Evolutionary conservation across 2,888 invertebrate species (phyloP), one percentile per base, ranked within the genome.

Genomic region (Platerodrilus igneus): DNA sequence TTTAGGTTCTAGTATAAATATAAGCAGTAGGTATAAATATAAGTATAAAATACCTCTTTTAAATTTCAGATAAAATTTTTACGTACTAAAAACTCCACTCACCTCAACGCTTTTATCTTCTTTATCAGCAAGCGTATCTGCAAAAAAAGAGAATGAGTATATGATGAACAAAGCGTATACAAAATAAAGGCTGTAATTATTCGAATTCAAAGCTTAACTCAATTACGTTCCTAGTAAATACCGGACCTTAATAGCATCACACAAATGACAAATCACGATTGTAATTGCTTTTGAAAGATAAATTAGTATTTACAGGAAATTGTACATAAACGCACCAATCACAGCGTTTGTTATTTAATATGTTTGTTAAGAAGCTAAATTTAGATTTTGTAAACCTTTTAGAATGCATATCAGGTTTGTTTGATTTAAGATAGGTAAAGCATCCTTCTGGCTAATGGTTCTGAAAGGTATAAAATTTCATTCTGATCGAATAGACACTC

Each of bases 21-120:
- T n/a, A n/a, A n/a, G n/a, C n/a, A n/a, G n/a, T n/a, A n/a, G n/a
- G n/a, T n/a, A n/a, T n/a, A n/a, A n/a, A n/a, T n/a, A n/a, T n/a
- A n/a, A n/a, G n/a, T n/a, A n/a, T n/a, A n/a, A n/a, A n/a, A n/a
- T n/a, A n/a, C n/a, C n/a, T n/a, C n/a, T n/a, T n/a, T n/a, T n/a
- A n/a, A n/a, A n/a, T n/a, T n/a, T n/a, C n/a, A n/a, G n/a, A n/a
- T n/a, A n/a, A n/a, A n/a, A n/a, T n/a, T n/a, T n/a, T n/a, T n/a
- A n/a, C n/a, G n/a, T 27, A 15, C 5, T 7, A 17, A 18, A 16
- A 8, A 31, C 27, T 35, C 21, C 8, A 39, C 43, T 50, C 37
- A 50, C 50, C 50, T 50, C 50, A 9, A 48, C 50, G 38, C 50
- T 48, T 37, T 47, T 46, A 39, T 46, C 46, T 38, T 50, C 50